Base-by-base conservation (phyloP, 2,888 invertebrate genomes). In the Campopleginae sp. region DNA sequence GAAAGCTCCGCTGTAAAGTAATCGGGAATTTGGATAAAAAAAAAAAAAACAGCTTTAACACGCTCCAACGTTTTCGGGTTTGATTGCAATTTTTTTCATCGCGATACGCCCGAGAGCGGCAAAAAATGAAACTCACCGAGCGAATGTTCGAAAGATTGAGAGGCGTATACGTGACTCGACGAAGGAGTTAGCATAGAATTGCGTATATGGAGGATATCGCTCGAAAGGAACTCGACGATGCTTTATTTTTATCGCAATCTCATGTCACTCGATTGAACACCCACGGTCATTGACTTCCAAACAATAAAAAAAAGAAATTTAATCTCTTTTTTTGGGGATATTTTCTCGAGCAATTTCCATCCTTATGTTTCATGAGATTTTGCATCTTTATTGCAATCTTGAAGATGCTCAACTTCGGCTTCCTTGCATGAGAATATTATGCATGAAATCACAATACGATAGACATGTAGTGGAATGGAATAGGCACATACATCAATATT, bases 171-270 rank as follows among this genome's bases (percentile, higher is more conserved):
- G 46, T 8, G 48, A n/a, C 31, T 19, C 17, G 23, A n/a, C n/a
- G 44, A 23, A 19, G 38, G 54, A 54, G 54, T 54, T 38, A 23
- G 4, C 38, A 54, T 38, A 33, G 19, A 70, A 54, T 58, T 19
- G 14, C 72, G 58, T 8, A 44, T 42, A 23, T 58, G 38, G 54
- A 42, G 54, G 42, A 42, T 54, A 72, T 72, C 42, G 38, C 23
- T 38, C 19, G 72, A 74, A 70, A 63, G 31, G 31, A 63, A 76
- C 61, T 42, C 42, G 51, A 71, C 51, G 61, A 48, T 82, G 19
- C 58, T 27, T 46, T 27, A 76, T 31, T 48, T 44, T 68, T 63
- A 82, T 71, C n/a, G 63, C 54, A 23, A 84, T 80, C 70, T 42
- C 27, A 76, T 46, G 61, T n/a, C 75, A 38, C 68, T 42, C 77